phyloP scores from a whole-genome alignment of 2,113 vertebrate species.

The Pygoscelis antarcticus region DNA sequence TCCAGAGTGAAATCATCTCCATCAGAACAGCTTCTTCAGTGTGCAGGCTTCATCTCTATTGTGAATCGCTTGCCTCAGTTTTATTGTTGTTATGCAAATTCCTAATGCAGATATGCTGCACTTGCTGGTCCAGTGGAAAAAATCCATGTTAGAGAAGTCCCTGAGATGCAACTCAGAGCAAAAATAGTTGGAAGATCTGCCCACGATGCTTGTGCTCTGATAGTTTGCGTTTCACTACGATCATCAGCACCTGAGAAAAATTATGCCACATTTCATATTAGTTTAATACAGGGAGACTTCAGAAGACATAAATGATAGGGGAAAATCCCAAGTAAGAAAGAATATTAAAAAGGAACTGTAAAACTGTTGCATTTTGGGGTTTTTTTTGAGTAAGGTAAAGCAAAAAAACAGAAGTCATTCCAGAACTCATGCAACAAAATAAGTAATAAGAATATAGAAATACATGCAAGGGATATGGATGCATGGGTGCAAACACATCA shows the following conservation, averaged over 20 bases:
- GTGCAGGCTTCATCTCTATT: neutral
- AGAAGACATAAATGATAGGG: neutral
- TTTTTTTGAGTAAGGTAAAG: neutral
- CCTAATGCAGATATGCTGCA: neutral
- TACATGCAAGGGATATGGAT: neutral
- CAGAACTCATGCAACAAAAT: neutral
- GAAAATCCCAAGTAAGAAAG: neutral
- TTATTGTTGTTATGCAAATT: neutral
- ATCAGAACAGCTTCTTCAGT: neutral
- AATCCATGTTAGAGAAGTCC: neutral
- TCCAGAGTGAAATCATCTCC: neutral
- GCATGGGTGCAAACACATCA: neutral
- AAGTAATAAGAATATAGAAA: neutral
- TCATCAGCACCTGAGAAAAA: neutral
- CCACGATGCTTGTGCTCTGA: neutral
- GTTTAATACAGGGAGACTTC: neutral
- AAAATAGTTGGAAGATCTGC: neutral
- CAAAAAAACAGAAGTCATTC: neutral
- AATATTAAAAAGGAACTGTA: neutral
- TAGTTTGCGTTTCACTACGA: neutral
- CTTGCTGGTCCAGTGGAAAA: neutral
- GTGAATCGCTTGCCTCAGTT: neutral
- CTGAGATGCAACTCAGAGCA: neutral
- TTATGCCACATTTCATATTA: neutral
- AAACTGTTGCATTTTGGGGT: neutral